Base-by-base conservation (phyloP, 2,113 vertebrate genomes). In the Prunella fulvescens region DNA sequence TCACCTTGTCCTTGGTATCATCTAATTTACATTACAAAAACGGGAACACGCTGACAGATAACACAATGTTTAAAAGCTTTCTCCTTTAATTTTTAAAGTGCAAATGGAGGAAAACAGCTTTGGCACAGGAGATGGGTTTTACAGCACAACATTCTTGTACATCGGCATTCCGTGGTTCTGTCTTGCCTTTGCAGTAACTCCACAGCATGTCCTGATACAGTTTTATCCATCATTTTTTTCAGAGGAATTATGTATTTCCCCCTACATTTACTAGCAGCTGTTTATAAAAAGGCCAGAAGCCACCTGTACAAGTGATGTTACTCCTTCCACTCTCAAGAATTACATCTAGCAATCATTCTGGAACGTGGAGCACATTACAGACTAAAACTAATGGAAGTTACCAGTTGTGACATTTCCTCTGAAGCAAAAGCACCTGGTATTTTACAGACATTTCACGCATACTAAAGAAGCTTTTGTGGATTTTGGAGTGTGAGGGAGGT, bases 21-120 rank as follows among this genome's bases (percentile, higher is more conserved):
- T 65, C 45, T 6, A 14, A 47, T 26, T 35, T 4, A 22, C 8
- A 4, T 42, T 22, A 69, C 22, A 31, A 37, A 51, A 50, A 14
- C 0, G 1, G 29, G 24, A 77, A 57, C 11, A 7, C 1, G 3
- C 2, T 71, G n/a, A 57, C 1, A 1, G 39, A 16, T 20, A 56
- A 44, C 7, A 39, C 0, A 14, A 11, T 2, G 13, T 42, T 58
- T 44, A 19, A 70, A 83, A 76, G 14, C 23, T 48, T 86, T 45
- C 64, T 69, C 22, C 31, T 35, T n/a, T 10, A 14, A 18, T n/a
- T 60, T 79, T 60, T 51, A 2, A 83, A 74, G 65, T 54, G 57
- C 77, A 78, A 40, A 10, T 14, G 14, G 25, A 80, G 14, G 15
- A 71, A 72, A 50, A 22, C 9, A 48, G 37, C 67, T 86, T 66